Percentiles rank a stretch among this genome's conserved stretches.
These are phyloP conservation scores for Uropetala carovei DNA, from an alignment of 2,888 invertebrate genomes.

Conservation along the genomic window DNA sequence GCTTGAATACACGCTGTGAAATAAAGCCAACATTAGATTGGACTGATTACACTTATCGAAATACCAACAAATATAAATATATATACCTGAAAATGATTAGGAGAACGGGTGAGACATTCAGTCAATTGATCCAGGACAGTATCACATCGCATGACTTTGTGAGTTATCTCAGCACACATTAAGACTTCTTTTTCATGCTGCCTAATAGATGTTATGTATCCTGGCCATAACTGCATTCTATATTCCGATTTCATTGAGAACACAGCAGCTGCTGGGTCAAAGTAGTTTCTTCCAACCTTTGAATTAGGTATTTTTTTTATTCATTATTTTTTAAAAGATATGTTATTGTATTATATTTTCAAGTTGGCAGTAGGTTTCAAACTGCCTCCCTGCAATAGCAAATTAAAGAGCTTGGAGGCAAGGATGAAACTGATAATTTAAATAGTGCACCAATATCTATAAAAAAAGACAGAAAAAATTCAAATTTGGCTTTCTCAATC, in stretches of 20 bases:
- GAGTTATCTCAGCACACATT: constrained; percentile 72
- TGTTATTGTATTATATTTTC: too few relatives aligned
- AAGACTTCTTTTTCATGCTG: constrained; percentile 72
- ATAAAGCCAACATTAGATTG: neutral
- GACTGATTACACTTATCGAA: neutral
- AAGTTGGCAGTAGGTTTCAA: too few relatives aligned
- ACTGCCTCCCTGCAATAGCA: too few relatives aligned
- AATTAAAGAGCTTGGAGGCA: too few relatives aligned
- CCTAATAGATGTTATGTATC: constrained; percentile 73
- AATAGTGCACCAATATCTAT: too few relatives aligned
- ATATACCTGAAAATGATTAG: constrained; percentile 49
- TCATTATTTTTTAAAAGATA: neutral
- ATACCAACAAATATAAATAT: neutral
- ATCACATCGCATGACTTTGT: constrained; percentile 73
- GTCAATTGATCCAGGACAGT: constrained; percentile 70
- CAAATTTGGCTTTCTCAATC: too few relatives aligned
- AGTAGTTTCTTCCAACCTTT: constrained; percentile 71
- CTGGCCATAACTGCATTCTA: constrained; percentile 73
- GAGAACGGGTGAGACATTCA: neutral
- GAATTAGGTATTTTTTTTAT: neutral
- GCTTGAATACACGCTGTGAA: constrained; percentile 57
- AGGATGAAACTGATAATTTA: too few relatives aligned
- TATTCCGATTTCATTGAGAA: constrained; percentile 24
- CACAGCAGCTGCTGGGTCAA: constrained; percentile 69
- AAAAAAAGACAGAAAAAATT: too few relatives aligned